Base-by-base conservation (phyloP, 2,797 vertebrate genomes). In the Sebastes cheni region DNA sequence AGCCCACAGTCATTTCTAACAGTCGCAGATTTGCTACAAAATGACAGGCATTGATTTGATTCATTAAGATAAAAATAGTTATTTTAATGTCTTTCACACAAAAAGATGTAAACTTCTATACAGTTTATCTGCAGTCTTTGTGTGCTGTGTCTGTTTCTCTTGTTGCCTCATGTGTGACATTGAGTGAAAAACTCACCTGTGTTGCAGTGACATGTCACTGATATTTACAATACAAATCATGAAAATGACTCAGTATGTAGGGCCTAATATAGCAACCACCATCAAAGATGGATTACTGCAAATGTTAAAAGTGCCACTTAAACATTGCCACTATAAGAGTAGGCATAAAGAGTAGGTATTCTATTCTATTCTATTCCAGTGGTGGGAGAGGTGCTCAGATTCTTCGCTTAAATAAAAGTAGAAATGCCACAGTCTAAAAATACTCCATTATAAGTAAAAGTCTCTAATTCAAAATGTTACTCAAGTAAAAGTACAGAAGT, bases 221-320 rank as follows among this genome's bases (percentile, higher is more conserved):
- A 67, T 70, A 58, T 82, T 76, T 84, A 86, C 59, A 82, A 83
- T 54, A 58, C 66, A 84, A 76, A 81, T 77, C 4, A 52, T 72
- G 30, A 42, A 66, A 74, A 82, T 50, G 58, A 77, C 60, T 79
- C 74, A 59, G 62, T 71, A 34, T 42, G 22, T 36, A 36, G 39
- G 50, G 42, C 39, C 52, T 54, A 50, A 60, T 81, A 75, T 60
- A 81, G 64, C 52, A 76, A 39, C 59, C 12, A 3, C 5, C 27
- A 66, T 67, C 67, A 80, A 72, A 73, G 4, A 36, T 12, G 11
- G 34, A 36, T 42, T 42, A 42, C 39, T 42, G 39, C 16, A 39
- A 62, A 50, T 52, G 7, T 54, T 54, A 13, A 32, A 36, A 6
- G 8, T 32, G 58, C 9, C 30, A 46, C 11, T 5, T 42, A 20